phyloP scores from a whole-genome alignment of 2,888 invertebrate genomes.

The Ornithoptera priamus region DNA sequence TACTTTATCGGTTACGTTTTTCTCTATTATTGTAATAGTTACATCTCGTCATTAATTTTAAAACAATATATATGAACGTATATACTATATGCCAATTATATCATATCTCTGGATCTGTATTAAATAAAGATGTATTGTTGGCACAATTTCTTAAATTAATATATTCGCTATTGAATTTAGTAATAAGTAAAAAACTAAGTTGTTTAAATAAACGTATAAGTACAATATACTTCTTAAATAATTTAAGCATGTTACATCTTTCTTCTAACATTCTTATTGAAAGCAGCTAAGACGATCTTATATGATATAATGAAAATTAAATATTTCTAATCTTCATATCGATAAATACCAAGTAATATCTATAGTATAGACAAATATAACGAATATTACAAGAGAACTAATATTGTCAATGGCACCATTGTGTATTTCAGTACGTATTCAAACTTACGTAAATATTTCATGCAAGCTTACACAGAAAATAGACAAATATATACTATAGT shows the following conservation, averaged over 20 bases:
- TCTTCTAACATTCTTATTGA: no score
- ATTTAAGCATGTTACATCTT: no score
- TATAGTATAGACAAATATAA: conserved; percentile 17
- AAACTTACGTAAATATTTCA: neutral
- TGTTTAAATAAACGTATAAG: neutral
- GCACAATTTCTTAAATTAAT: neutral
- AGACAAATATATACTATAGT: neutral
- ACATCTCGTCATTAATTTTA: neutral
- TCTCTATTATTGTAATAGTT: neutral
- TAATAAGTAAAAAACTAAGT: neutral
- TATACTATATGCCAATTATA: no score
- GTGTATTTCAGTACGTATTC: conserved; percentile 42
- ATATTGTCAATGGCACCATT: conserved; percentile 74
- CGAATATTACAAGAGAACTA: conserved; percentile 48
- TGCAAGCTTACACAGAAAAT: neutral
- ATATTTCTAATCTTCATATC: conserved; percentile 2
- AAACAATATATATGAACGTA: neutral
- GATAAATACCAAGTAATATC: conserved; percentile 9
- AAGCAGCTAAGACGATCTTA: no score
- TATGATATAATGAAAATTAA: conserved; percentile 14
- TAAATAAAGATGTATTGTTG: conserved; percentile 3
- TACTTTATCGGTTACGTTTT: neutral
- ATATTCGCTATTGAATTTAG: no score
- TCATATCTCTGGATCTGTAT: no score
- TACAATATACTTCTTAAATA: neutral